Base-by-base conservation (phyloP, 1,140 invertebrate species). In the Diorhabda carinulata region DNA sequence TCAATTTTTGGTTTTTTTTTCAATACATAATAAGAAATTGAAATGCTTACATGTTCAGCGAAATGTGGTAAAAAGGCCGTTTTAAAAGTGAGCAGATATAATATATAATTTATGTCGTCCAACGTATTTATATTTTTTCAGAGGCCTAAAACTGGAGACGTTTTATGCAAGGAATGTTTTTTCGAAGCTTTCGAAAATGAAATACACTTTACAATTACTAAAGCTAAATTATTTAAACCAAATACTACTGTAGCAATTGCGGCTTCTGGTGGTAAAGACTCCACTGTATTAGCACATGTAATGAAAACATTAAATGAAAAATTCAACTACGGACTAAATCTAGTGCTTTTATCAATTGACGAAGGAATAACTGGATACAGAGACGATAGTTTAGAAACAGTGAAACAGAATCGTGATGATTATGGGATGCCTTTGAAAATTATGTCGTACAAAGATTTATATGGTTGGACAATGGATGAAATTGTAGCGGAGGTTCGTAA, bases 381-480 rank as follows among this genome's bases (percentile, higher is more conserved):
- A 74, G 98, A 99, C 85, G 97, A 99, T 81, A 99, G 97, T 82
- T 85, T 99, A 47, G 92, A 98, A 83, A 98, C 96, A 42, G 97
- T 99, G 0, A 96, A 97, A 82, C 87, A 93, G 80, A 99, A 99
- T 79, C 85, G 92, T 75, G 89, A 92, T 76, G 95, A 99, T 81
- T 99, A 99, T 85, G 86, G 89, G 72, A 90, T 99, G 82, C 93
- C 96, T 52, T 83, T 99, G 43, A 98, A 95, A 85, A 97, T 99
- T 69, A 84, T 99, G 4, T 99, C 97, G 0, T 99, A 99, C 81
- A 91, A 99, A 86, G 96, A 99, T 74, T 83, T 99, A 0, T 99
- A 99, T 87, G 98, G 97, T 0, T 99, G 98, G 98, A 99, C 97
- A 25, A 99, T 99, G 98, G 98, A 99, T 86, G 91, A 92, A 77